Conservation (phyloP, 2,113 vertebrate species). For the Megaceryle torquata region DNA sequence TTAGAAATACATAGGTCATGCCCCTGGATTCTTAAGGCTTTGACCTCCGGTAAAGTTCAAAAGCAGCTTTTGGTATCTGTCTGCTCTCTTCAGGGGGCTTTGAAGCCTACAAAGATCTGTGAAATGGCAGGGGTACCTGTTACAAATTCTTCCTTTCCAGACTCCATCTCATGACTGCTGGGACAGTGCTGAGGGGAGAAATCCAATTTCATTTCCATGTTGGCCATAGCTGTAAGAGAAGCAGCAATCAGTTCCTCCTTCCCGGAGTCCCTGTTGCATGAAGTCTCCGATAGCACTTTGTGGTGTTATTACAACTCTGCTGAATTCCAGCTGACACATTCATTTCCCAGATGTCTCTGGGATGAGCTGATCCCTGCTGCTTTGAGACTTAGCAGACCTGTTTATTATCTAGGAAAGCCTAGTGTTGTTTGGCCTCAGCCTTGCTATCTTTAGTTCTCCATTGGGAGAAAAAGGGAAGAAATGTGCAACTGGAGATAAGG, state of each 20-base stretch:
- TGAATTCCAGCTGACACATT: background rate
- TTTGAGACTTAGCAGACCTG: background rate
- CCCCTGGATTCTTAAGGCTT: background rate
- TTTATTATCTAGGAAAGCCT: background rate
- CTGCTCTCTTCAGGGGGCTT: background rate
- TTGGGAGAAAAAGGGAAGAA: background rate
- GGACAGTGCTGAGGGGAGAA: background rate
- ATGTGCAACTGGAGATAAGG: background rate
- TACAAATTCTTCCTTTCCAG: background rate
- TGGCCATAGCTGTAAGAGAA: background rate
- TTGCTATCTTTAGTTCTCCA: background rate
- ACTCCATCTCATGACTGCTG: background rate
- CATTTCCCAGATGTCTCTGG: background rate
- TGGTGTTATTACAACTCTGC: background rate
- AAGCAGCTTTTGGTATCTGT: background rate
- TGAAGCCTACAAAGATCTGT: background rate
- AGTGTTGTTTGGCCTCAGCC: background rate
- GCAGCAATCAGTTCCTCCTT: background rate
- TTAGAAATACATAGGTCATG: rapidly evolving
- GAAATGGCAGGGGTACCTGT: background rate
- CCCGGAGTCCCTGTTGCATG: background rate
- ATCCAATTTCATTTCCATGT: background rate
- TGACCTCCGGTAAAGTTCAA: background rate
- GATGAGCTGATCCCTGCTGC: background rate
- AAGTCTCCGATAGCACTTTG: background rate